Evolutionary conservation across 2,797 vertebrate species (phyloP).

Genomic region (Coregonus sp.): DNA sequence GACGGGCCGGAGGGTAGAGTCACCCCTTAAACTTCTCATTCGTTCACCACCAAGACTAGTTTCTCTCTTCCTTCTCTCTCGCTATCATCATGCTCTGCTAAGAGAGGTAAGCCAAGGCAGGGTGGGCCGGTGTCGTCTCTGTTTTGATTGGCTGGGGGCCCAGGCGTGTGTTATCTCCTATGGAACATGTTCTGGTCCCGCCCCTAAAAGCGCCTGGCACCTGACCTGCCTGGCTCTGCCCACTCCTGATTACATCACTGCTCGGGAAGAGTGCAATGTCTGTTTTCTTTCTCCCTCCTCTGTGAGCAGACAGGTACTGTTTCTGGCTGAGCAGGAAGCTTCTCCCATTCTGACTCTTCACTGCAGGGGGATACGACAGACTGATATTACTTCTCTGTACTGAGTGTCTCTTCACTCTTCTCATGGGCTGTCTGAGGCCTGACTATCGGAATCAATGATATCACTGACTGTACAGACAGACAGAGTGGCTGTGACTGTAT

Average conservation of each 20-base stretch:
- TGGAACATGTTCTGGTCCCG: constrained; percentile 81
- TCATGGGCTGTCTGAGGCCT: no score
- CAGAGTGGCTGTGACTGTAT: not conserved
- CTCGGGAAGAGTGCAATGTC: constrained; percentile 49
- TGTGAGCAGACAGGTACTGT: constrained; percentile 64
- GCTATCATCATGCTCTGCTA: constrained; percentile 17
- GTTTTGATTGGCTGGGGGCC: constrained; percentile 74
- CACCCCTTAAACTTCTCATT: constrained; percentile 26
- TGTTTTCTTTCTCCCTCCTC: constrained; percentile 51
- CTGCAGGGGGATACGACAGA: constrained; percentile 14
- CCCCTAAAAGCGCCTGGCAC: constrained; percentile 83
- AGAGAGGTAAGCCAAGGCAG: constrained; percentile 37
- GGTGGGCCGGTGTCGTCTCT: constrained; percentile 62
- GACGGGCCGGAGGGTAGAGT: constrained; percentile 20
- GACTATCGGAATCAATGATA: no score
- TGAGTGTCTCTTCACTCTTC: constrained; percentile 26
- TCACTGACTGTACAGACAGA: not conserved
- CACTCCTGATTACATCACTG: constrained; percentile 66
- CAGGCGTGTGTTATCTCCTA: constrained; percentile 80
- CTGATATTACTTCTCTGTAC: not conserved
- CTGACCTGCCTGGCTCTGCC: constrained; percentile 77
- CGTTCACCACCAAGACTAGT: not conserved
- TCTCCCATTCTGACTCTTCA: not conserved
- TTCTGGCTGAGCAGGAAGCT: constrained; percentile 25
- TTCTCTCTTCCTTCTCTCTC: constrained; percentile 19